phyloP scores from a whole-genome alignment of 2,797 vertebrate genomes.

The Novumbra hubbsi region DNA sequence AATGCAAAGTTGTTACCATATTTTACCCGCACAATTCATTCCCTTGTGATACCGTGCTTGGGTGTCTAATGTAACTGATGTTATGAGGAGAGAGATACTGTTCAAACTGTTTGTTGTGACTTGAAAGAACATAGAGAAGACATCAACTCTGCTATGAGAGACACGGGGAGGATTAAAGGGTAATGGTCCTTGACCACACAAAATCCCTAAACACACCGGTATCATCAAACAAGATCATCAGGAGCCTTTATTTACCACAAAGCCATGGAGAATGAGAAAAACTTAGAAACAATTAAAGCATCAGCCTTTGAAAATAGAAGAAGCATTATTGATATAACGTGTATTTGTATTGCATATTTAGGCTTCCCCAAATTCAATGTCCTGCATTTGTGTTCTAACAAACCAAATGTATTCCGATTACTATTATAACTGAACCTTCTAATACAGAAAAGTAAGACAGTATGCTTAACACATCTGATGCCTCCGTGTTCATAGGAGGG shows the following conservation, averaged over 20 bases:
- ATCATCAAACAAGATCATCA: conserved; percentile 51
- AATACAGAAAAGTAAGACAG: too few species aligned
- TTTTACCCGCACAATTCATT: not conserved
- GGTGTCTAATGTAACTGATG: not conserved
- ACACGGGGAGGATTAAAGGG: conserved; percentile 63
- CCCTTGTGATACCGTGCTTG: not conserved
- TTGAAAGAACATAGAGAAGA: conserved; percentile 46
- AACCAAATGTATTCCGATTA: not conserved
- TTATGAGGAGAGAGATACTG: not conserved
- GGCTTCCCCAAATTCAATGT: not conserved
- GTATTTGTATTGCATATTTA: not conserved
- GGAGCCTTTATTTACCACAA: conserved; percentile 64
- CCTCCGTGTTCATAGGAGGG: too few species aligned
- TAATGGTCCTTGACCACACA: conserved; percentile 65
- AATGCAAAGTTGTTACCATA: conserved; percentile 17
- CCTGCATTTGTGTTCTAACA: not conserved
- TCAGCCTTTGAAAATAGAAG: not conserved
- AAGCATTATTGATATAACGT: not conserved
- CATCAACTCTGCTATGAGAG: conserved; percentile 52
- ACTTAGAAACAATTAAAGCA: conserved; percentile 15
- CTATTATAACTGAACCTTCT: not conserved
- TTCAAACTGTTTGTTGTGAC: conserved; percentile 42
- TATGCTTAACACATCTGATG: not conserved
- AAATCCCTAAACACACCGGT: conserved; percentile 45
- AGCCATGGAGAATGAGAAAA: conserved; percentile 47